Conservation (phyloP, 1,140 invertebrate species). For the Drosophila burlai region DNA sequence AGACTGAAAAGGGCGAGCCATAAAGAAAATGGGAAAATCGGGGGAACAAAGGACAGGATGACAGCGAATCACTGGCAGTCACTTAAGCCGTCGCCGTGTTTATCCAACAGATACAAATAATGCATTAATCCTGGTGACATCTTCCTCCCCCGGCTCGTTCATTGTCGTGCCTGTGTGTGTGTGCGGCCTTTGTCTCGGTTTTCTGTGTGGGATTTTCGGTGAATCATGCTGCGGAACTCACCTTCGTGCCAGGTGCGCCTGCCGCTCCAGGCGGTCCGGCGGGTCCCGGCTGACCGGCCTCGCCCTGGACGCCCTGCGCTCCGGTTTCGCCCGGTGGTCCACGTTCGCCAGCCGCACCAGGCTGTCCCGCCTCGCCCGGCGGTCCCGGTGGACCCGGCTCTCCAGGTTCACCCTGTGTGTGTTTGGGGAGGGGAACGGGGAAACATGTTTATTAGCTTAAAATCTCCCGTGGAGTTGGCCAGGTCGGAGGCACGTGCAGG, state of each 20-base stretch:
- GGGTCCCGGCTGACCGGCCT: constrained; percentile 88
- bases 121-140: constrained; percentile 82
- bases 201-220: constrained; percentile 19
- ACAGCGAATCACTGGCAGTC: constrained; percentile 65
- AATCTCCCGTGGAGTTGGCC: constrained; percentile 25
- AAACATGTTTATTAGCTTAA: constrained; percentile 64
- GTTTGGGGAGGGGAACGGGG: neutral
- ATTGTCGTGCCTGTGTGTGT: constrained; percentile 2
- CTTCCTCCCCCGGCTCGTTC: constrained; percentile 41
- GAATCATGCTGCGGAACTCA: constrained; percentile 84
- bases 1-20: constrained; percentile 33
- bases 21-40: constrained; percentile 61
- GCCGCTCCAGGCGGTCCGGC: constrained; percentile 89
- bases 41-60: constrained; percentile 57
- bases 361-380: constrained; percentile 91
- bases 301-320: constrained; percentile 83
- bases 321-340: constrained; percentile 87
- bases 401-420: constrained; percentile 93
- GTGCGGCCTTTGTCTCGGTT: constrained; percentile 28
- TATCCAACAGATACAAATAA: constrained; percentile 82
- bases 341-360: constrained; percentile 93
- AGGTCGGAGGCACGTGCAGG: constrained; percentile 33
- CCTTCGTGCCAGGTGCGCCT: constrained; percentile 91
- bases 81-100: constrained; percentile 77
- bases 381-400: constrained; percentile 95